A percentile compares a stretch with the other conserved stretches of the same genome.
Evolutionary conservation across 2,113 vertebrate genomes (phyloP).

Genomic region (Leucosticte australis): DNA sequence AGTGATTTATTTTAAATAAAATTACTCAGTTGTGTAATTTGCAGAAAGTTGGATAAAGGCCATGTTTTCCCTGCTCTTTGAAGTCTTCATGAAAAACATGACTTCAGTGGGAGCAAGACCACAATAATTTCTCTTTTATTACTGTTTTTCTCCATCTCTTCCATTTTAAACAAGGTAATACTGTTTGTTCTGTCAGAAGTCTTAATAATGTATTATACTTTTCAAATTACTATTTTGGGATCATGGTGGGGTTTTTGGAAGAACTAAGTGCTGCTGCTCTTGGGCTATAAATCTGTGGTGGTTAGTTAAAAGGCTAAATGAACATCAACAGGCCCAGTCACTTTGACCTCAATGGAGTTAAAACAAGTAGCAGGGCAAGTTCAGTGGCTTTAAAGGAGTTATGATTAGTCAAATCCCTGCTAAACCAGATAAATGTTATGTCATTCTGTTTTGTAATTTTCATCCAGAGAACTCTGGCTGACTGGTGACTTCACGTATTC

Average conservation of each 20-base stretch:
- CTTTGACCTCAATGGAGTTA: background rate
- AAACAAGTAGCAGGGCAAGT: background rate
- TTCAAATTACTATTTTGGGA: background rate
- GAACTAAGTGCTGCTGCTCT: background rate
- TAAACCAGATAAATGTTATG: background rate
- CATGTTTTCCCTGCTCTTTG: background rate
- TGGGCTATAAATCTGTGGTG: background rate
- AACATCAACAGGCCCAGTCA: background rate
- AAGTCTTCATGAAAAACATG: background rate
- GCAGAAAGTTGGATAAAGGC: background rate
- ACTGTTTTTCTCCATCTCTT: background rate
- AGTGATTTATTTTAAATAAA: conserved; percentile 23
- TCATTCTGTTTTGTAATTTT: background rate
- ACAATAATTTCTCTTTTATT: conserved; percentile 20
- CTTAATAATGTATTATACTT: background rate
- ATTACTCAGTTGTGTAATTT: background rate
- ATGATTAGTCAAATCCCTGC: background rate
- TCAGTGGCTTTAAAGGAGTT: background rate
- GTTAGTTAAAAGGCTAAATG: conserved; percentile 30
- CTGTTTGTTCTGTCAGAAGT: background rate
- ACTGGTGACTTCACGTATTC: background rate
- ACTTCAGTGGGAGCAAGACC: conserved; percentile 1
- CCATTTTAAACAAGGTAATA: background rate
- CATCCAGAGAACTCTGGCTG: background rate
- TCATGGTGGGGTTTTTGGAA: background rate